Conservation (phyloP, 1,140 invertebrate genomes). For the Bathynomus jamesi region DNA sequence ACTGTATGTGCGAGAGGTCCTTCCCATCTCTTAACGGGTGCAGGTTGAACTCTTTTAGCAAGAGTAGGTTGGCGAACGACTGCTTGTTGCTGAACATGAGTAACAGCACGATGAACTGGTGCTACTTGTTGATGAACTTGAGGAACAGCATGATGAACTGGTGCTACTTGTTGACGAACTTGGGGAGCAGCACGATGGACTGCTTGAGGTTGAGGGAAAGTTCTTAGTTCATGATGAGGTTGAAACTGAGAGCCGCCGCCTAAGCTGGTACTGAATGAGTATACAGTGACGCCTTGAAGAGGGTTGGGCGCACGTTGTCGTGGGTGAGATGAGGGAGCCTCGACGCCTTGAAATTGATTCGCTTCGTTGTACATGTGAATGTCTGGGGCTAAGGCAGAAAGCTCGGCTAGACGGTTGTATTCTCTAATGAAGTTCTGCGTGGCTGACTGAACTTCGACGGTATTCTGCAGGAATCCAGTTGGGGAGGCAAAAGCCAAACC, state of each 20-base stretch:
- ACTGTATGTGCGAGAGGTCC: constrained; percentile 17
- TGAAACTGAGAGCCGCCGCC: constrained; percentile 5
- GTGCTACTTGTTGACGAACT: constrained; percentile 4
- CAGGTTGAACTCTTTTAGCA: neutral
- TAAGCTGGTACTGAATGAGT: constrained; percentile 7
- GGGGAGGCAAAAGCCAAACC: constrained; percentile 5
- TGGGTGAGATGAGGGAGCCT: neutral
- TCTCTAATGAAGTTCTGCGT: constrained; percentile 4
- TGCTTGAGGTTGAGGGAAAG: constrained; percentile 9
- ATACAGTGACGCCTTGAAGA: neutral
- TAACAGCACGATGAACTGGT: too few relatives aligned
- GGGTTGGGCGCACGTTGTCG: constrained; percentile 1
- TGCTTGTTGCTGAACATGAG: neutral
- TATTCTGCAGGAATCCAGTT: constrained; percentile 13
- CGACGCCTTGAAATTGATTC: neutral
- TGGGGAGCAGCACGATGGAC: neutral
- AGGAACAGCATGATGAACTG: too few relatives aligned
- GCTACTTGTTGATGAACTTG: too few relatives aligned
- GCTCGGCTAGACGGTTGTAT: constrained; percentile 20
- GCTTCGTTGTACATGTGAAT: constrained; percentile 9
- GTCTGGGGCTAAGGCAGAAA: constrained; percentile 14
- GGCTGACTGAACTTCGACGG: constrained; percentile 1
- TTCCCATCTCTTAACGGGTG: constrained; percentile 12
- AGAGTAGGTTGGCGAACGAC: neutral
- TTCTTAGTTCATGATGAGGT: constrained; percentile 5